A percentile compares a stretch with the other conserved stretches of the same genome.
These are phyloP conservation scores for Montipora efflorescens DNA, from an alignment of 64 coral and sea anemone genomes.

Conservation along the genomic window DNA sequence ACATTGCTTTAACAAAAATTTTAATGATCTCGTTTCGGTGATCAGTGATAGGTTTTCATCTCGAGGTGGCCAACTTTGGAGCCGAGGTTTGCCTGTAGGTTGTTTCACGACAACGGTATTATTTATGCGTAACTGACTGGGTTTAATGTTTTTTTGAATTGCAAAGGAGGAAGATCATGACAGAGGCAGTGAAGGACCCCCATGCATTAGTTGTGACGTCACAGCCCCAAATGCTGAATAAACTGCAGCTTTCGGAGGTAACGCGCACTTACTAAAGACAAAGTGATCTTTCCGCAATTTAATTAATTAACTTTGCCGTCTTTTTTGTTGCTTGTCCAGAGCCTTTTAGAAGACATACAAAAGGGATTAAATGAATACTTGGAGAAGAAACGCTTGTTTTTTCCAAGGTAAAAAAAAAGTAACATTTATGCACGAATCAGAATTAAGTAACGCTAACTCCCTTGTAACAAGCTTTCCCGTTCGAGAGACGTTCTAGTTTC, in stretches of 20 bases:
- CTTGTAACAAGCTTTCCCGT: too few relatives aligned
- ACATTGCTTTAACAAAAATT: too few relatives aligned
- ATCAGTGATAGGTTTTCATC: too few relatives aligned
- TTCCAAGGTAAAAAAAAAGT: constrained; percentile 73
- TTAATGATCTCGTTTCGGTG: too few relatives aligned
- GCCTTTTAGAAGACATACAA: constrained; percentile 91
- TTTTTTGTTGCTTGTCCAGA: constrained; percentile 47
- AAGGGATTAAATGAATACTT: constrained; percentile 95
- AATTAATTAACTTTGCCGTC: not conserved
- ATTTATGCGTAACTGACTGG: not conserved
- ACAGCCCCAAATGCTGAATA: constrained; percentile 86
- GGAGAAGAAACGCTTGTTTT: constrained; percentile 97
- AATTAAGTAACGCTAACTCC: too few relatives aligned
- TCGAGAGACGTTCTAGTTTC: not conserved
- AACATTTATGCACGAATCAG: not conserved
- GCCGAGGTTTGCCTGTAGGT: too few relatives aligned
- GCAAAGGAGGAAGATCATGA: constrained; percentile 94
- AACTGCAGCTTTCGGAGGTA: constrained; percentile 89
- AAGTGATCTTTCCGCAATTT: not conserved
- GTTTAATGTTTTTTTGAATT: not conserved
- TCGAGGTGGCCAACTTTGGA: too few relatives aligned
- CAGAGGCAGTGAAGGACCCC: constrained; percentile 85
- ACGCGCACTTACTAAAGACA: not conserved
- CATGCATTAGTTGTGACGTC: constrained; percentile 86
- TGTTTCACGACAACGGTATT: not conserved